A percentile compares a stretch with the other conserved stretches of the same genome.
These are phyloP conservation scores for Pyrochroa serraticornis DNA, from an alignment of 2,888 invertebrate genomes.

Conservation along the genomic window DNA sequence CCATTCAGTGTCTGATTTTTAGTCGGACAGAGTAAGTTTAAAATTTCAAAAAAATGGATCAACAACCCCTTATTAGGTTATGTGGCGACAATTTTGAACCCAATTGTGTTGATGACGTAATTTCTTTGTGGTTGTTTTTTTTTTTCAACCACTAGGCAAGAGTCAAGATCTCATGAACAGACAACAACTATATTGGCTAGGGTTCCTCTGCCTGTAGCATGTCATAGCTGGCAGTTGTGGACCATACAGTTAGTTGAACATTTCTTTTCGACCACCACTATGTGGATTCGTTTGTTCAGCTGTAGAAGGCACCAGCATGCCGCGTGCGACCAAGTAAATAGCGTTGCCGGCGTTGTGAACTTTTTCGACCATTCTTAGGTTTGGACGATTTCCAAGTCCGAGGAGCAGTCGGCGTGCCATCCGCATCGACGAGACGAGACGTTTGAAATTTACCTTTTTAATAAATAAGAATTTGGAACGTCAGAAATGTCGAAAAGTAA, in stretches of 20 bases:
- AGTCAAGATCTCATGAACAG: slow-evolving; percentile 33
- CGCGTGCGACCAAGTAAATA: slow-evolving; percentile 16
- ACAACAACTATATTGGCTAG: slow-evolving; percentile 34
- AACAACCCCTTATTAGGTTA: too few relatives aligned
- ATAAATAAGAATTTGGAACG: slow-evolving; percentile 28
- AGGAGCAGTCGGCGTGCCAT: slow-evolving; percentile 21
- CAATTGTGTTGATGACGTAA: too few relatives aligned
- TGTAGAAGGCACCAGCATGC: slow-evolving; percentile 30
- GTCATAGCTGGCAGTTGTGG: slow-evolving; percentile 29
- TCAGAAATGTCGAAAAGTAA: slow-evolving; percentile 7
- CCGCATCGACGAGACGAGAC: slow-evolving; percentile 26
- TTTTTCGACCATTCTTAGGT: not conserved
- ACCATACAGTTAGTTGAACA: slow-evolving; percentile 14
- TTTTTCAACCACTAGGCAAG: not conserved
- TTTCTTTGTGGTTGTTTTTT: too few relatives aligned
- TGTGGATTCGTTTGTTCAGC: slow-evolving; percentile 14
- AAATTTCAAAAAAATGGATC: too few relatives aligned
- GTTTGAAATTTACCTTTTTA: slow-evolving; percentile 33
- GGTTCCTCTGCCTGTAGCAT: slow-evolving; percentile 36
- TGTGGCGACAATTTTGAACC: too few relatives aligned
- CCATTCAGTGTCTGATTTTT: too few relatives aligned
- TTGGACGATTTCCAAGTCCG: slow-evolving; percentile 22
- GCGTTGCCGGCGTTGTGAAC: not conserved
- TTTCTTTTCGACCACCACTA: not conserved
- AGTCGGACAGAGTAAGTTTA: too few relatives aligned